Evolutionary conservation across 1,140 invertebrate genomes (phyloP).

Genomic region (Drosophila pallidifrons): DNA sequence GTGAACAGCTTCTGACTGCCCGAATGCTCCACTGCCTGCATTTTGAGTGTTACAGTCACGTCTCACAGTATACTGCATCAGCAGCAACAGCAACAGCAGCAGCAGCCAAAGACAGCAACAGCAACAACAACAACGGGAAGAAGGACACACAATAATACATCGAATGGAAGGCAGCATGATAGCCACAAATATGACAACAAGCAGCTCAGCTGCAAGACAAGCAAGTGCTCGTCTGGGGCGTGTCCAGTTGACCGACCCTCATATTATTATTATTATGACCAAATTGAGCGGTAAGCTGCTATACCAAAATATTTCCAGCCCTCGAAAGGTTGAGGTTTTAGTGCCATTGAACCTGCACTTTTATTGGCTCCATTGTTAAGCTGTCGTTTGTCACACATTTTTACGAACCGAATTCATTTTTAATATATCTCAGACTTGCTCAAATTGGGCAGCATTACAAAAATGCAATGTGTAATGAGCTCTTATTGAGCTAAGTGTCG

Average conservation of each 20-base stretch:
- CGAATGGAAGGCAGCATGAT: slow-evolving; percentile 50
- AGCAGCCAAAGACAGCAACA: slow-evolving; percentile 37
- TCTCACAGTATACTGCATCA: slow-evolving; percentile 47
- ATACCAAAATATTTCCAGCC: slow-evolving; percentile 44
- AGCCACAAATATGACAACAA: slow-evolving; percentile 73
- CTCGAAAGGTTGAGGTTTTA: slow-evolving; percentile 6
- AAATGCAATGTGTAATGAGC: too few relatives aligned
- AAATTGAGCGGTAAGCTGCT: slow-evolving; percentile 64
- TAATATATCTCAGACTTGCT: too few relatives aligned
- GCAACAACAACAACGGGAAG: slow-evolving; percentile 28
- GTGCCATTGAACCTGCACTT: too few relatives aligned
- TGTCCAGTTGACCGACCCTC: slow-evolving; percentile 60
- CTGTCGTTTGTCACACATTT: not conserved
- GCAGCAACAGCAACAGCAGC: slow-evolving; percentile 31
- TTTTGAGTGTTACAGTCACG: slow-evolving; percentile 72
- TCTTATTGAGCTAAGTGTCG: too few relatives aligned
- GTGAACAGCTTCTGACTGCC: slow-evolving; percentile 9
- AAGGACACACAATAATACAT: slow-evolving; percentile 21
- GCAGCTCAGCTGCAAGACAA: slow-evolving; percentile 23
- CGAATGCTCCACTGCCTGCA: slow-evolving; percentile 30
- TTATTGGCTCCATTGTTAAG: not conserved
- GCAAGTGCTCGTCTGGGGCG: slow-evolving; percentile 42
- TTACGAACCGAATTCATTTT: not conserved
- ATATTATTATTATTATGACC: slow-evolving; percentile 76
- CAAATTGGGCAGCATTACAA: too few relatives aligned